Conservation (phyloP, 2,888 invertebrate genomes). For the Drosophila phalerata region DNA sequence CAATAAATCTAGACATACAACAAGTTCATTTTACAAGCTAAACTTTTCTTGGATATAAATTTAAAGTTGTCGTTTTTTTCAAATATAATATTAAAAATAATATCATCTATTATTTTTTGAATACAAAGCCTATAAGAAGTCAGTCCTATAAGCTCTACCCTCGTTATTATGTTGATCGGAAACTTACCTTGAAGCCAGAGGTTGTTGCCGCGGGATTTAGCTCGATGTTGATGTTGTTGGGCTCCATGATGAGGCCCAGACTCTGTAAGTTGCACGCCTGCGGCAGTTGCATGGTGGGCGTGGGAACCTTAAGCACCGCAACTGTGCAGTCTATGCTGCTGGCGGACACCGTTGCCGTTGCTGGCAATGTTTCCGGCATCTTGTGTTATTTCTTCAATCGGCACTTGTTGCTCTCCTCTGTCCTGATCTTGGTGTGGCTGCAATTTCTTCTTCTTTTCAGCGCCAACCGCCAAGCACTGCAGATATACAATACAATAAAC, state of each 20-base stretch:
- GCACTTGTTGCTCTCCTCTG: not conserved
- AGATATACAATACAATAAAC: slow-evolving; percentile 8
- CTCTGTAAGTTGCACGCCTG: slow-evolving; percentile 72
- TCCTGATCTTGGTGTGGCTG: slow-evolving; percentile 3
- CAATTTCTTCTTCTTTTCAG: not conserved
- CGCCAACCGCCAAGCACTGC: slow-evolving; percentile 33
- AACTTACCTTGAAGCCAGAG: slow-evolving; percentile 65
- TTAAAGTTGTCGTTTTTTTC: too few species aligned
- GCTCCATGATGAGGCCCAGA: slow-evolving; percentile 74
- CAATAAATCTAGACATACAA: too few species aligned
- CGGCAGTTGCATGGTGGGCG: slow-evolving; percentile 71
- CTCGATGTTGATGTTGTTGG: slow-evolving; percentile 72
- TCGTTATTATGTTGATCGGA: not conserved
- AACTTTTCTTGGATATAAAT: too few species aligned
- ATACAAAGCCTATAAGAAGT: too few species aligned
- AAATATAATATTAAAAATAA: too few species aligned
- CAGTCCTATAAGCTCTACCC: too few species aligned
- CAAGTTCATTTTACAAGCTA: too few species aligned
- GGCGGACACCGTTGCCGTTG: slow-evolving; percentile 73
- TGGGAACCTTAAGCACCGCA: slow-evolving; percentile 73
- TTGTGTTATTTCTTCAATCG: slow-evolving; percentile 18
- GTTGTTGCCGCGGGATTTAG: slow-evolving; percentile 67
- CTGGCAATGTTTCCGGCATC: slow-evolving; percentile 77
- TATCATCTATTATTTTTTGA: too few species aligned
- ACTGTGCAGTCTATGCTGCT: slow-evolving; percentile 78